Conservation (phyloP, 2,113 vertebrate species). For the Antechinus stuartii region DNA sequence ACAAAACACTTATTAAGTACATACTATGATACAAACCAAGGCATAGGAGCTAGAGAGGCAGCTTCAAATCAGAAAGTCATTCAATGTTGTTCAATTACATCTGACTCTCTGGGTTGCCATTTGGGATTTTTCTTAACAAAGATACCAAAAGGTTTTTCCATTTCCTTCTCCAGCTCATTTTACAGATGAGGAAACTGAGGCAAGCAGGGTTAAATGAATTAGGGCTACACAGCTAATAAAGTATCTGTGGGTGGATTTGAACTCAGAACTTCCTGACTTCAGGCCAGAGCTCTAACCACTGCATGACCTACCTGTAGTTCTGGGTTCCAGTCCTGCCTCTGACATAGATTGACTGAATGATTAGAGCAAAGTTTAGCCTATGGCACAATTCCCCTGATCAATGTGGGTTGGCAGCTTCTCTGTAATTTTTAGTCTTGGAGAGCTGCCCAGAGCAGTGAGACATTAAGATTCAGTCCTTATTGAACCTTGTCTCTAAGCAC, state of each 20-base stretch:
- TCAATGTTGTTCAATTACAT: neutral
- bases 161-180: neutral
- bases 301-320: neutral
- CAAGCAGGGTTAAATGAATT: neutral
- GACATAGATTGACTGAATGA: neutral
- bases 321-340: neutral
- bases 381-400: neutral
- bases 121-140: neutral
- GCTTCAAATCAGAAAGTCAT: neutral
- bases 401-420: neutral
- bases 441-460: neutral
- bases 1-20: neutral
- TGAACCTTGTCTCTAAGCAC: neutral
- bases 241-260: neutral
- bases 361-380: neutral
- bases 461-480: neutral
- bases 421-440: neutral
- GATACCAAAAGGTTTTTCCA: neutral
- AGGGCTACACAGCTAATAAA: neutral
- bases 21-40: neutral
- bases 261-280: neutral
- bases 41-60: neutral
- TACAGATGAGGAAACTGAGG: neutral
- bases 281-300: neutral
- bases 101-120: neutral